These are phyloP conservation scores for Pseudopodoces humilis DNA, from an alignment of 2,113 vertebrate genomes.

Conservation along the genomic window DNA sequence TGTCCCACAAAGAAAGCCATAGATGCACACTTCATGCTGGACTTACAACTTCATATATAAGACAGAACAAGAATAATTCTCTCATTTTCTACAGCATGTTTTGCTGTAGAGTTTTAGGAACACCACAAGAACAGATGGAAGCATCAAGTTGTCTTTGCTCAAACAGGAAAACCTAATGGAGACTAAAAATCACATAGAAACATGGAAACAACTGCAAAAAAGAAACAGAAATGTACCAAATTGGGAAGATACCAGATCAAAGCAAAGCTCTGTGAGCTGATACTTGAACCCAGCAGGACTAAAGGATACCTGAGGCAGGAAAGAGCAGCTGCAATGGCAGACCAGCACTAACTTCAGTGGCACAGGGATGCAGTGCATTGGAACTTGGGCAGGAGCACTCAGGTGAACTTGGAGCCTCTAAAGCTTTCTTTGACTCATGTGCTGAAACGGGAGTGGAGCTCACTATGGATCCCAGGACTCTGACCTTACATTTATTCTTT, in stretches of 20 bases:
- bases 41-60: neutral
- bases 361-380: neutral
- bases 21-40: neutral
- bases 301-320: neutral
- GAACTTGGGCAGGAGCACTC: neutral
- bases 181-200: neutral
- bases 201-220: neutral
- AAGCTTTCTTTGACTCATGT: neutral
- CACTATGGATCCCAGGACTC: neutral
- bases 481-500: neutral
- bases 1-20: neutral
- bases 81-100: neutral
- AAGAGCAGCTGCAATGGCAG: neutral
- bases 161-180: neutral
- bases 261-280: neutral
- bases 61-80: neutral
- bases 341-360: neutral
- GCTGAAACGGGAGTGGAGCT: neutral
- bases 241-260: neutral
- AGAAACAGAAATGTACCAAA: neutral
- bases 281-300: neutral
- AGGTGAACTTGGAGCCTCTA: neutral
- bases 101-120: neutral
- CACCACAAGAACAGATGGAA: neutral
- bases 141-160: neutral